Evolutionary conservation across 2,888 invertebrate species (phyloP), one percentile per base, ranked within the genome.

Genomic region (Eupithecia dodoneata): DNA sequence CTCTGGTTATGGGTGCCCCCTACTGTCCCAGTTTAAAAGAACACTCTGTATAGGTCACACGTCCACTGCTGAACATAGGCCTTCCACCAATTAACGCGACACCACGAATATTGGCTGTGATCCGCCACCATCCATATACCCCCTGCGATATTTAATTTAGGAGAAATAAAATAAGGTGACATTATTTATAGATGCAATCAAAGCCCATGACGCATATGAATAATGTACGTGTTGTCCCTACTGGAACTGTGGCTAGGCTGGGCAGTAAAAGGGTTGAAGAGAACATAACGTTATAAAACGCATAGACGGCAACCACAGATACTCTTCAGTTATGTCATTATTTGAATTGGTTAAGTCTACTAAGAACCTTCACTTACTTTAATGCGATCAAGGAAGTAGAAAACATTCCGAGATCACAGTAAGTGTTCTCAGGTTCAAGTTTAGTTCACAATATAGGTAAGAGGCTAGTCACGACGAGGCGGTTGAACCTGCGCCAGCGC

Each of bases 391-490:
- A 69, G 69, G 69, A 72, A 52, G 13, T 74, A 71, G 65, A 55
- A 72, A 42, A 69, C 9, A 42, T 66, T 66, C 69, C n/a, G 3
- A 69, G 69, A 69, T 45, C 44, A 69, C 69, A 69, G 45, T 69
- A 71, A 71, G 49, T 71, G 71, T 52, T 52, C 49, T 71, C 69
- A 72, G 42, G 71, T 55, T 72, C 55, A 72, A 55, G 55, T 42
- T 52, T 42, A 18, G 55, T 42, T 41, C 66, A 66, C 66, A 45
- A 45, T 42, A 72, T n/a, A 72, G 41, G 55, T 59, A 66, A 66
- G 41, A 63, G 63, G 63, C 66, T 72, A 12, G 72, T 73, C 73
- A 73, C 73, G 63, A 65, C 63, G 18, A 59, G 71, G 65, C 73
- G 45, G 45, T 69, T 66, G 66, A 66, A 12, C 63, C 63, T 63